Percentiles rank a stretch among this genome's conserved stretches.
Conservation (phyloP, 2,888 invertebrate species). For the Entomobrya multifasciata region DNA sequence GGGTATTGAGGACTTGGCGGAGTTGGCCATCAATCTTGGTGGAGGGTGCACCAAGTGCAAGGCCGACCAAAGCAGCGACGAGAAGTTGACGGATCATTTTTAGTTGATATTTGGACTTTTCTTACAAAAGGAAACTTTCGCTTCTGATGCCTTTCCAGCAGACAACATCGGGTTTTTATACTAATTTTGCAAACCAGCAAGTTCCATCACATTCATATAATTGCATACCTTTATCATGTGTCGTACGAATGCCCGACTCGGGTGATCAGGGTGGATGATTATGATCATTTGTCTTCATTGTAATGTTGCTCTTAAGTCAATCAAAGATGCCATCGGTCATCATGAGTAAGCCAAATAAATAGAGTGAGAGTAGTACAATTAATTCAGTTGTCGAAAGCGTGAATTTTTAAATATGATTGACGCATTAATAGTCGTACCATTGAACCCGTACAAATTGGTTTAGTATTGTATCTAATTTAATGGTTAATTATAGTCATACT, state of each 20-base stretch:
- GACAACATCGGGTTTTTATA: conserved; percentile 13
- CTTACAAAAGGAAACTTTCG: background rate
- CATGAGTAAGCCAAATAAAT: background rate
- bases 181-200: background rate
- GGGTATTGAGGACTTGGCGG: background rate
- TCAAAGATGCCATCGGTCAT: too few relatives aligned
- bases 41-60: conserved; percentile 58
- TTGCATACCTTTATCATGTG: background rate
- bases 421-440: too few relatives aligned
- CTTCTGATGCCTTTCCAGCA: background rate
- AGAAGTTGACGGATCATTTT: conserved; percentile 61
- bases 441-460: background rate
- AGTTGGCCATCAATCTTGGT: conserved; percentile 46
- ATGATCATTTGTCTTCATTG: background rate
- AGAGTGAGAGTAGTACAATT: too few relatives aligned
- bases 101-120: background rate
- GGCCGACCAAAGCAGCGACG: conserved; percentile 51
- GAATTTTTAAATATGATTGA: background rate
- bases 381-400: conserved; percentile 5
- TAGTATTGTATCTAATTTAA: too few relatives aligned
- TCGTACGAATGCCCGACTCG: too few relatives aligned
- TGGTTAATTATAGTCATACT: too few relatives aligned
- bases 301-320: too few relatives aligned
- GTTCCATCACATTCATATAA: background rate
- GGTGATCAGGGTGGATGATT: background rate